Conservation (phyloP, 2,113 vertebrate genomes). For the pig (Sus scrofa) region T2T-Sscrofa CM000823.6:66203001-66203500, state of each 20-base stretch:
- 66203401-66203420: not conserved
- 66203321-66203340: not conserved
- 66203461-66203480: conserved; percentile 62
- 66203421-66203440: not conserved
- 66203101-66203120: conserved; percentile 54
- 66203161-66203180: conserved; percentile 81
- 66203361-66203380: conserved; percentile 34
- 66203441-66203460: conserved; percentile 65
- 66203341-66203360: conserved; percentile 36
- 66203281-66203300: not conserved
- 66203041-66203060: conserved; percentile 6
- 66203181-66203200: not conserved
- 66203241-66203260: conserved; percentile 49
- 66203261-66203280: not conserved
- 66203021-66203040: conserved; percentile 17
- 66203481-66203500: conserved; percentile 60
- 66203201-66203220: conserved; percentile 37
- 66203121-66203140: conserved; percentile 10
- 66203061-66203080: conserved; percentile 56
- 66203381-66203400: not conserved
- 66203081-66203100: conserved; percentile 59
- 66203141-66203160: conserved; percentile 65
- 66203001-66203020: conserved; percentile 50
- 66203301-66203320: not conserved
- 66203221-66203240: conserved; percentile 57